Evolutionary conservation across 2,113 vertebrate species (phyloP).

Genomic region (Jaculus jaculus): DNA sequence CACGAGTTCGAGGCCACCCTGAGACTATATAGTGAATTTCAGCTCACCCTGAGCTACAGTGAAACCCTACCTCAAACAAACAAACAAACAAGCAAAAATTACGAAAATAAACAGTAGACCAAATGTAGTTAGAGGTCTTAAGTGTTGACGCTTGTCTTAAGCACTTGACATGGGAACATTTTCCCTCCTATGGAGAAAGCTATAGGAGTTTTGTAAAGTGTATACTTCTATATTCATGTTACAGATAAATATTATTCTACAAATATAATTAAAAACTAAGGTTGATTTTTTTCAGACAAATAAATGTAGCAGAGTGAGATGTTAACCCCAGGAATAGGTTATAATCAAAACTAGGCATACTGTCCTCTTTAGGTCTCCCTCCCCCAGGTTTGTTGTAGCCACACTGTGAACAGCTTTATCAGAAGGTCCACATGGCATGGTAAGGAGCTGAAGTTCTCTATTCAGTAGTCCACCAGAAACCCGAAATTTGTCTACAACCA

Average conservation of each 20-base stretch:
- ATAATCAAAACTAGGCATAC: background rate
- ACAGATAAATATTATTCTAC: background rate
- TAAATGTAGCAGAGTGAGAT: background rate
- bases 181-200: background rate
- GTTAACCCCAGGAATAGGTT: background rate
- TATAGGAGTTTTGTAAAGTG: background rate
- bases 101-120: background rate
- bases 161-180: background rate
- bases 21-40: too few species aligned
- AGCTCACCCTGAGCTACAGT: too few species aligned
- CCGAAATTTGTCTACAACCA: background rate
- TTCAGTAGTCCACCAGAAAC: background rate
- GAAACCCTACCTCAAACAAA: too few species aligned
- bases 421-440: background rate
- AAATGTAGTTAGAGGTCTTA: background rate
- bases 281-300: background rate
- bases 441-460: background rate
- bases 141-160: background rate
- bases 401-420: background rate
- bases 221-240: background rate
- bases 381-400: background rate
- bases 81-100: too few species aligned
- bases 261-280: constrained; percentile 8
- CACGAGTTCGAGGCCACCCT: too few species aligned
- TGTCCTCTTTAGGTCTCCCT: background rate